Conservation (phyloP, 2,113 vertebrate species). For the Pelecanus crispus region DNA sequence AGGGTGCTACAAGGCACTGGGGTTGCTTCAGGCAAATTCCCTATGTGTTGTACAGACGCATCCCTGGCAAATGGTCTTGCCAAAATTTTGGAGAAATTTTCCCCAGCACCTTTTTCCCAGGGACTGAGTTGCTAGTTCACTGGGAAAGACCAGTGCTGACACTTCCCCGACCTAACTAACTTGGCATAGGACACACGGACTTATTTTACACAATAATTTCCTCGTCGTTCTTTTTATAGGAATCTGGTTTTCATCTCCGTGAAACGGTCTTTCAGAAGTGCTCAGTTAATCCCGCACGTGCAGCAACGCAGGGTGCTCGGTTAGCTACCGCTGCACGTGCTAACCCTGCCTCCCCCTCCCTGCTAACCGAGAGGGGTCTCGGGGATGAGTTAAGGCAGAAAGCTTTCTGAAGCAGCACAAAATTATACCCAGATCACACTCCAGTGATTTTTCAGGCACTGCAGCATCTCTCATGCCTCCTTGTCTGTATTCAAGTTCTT, state of each 20-base stretch:
- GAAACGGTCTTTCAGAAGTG: neutral
- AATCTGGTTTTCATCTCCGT: neutral
- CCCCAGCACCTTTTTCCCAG: neutral
- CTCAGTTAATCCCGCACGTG: accelerated
- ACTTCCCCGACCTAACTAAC: neutral
- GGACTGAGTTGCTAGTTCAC: neutral
- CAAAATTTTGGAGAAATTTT: neutral
- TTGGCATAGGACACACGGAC: neutral
- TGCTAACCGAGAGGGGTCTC: neutral
- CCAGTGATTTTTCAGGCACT: neutral
- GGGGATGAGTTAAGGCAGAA: neutral
- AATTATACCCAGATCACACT: neutral
- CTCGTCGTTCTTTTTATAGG: neutral
- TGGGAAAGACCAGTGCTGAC: neutral
- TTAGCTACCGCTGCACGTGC: neutral
- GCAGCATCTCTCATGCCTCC: neutral
- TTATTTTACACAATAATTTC: neutral
- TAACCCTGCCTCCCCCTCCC: neutral
- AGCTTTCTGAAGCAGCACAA: neutral
- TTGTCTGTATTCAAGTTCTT: neutral
- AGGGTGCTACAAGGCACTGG: neutral
- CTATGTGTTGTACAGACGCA: neutral
- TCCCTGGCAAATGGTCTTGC: neutral
- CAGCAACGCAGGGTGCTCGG: accelerated
- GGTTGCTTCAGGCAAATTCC: neutral